These are phyloP conservation scores for Phylloscopus trochiloides DNA, from an alignment of 2,113 vertebrate species.

Conservation along the genomic window DNA sequence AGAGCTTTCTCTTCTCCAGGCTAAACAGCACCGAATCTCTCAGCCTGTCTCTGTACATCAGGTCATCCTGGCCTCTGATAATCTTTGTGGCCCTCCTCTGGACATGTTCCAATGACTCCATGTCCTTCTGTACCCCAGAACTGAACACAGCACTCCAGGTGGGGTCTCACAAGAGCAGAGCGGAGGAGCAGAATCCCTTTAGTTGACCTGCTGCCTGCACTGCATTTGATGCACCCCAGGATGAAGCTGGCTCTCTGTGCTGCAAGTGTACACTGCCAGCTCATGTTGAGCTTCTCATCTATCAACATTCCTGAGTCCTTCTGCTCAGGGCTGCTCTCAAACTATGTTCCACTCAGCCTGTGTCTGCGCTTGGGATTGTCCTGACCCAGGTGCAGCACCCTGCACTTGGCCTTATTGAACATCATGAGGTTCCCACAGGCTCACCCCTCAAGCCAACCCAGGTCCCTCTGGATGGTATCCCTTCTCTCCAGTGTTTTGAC, in stretches of 20 bases:
- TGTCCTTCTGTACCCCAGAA: background rate
- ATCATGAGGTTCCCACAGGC: background rate
- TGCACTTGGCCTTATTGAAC: background rate
- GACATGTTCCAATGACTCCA: background rate
- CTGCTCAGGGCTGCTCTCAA: background rate
- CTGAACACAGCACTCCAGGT: background rate
- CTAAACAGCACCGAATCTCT: background rate
- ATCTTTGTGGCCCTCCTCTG: background rate
- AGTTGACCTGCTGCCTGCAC: background rate
- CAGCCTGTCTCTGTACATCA: background rate
- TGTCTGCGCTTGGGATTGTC: background rate
- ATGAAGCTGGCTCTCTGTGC: background rate
- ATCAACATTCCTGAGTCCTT: background rate
- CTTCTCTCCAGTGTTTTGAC: background rate
- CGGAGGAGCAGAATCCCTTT: background rate
- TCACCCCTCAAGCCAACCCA: background rate
- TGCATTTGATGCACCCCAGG: background rate
- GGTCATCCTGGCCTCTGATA: background rate
- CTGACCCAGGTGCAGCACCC: background rate
- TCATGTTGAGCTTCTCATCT: background rate
- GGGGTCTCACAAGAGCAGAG: background rate
- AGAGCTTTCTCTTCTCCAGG: background rate
- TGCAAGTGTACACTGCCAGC: background rate
- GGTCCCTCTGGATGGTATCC: background rate
- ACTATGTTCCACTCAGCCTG: too few species aligned